A percentile compares a stretch with the other conserved stretches of the same genome.
These are phyloP conservation scores for Lucifuga dentata DNA, from an alignment of 2,113 vertebrate species.

Conservation along the genomic window DNA sequence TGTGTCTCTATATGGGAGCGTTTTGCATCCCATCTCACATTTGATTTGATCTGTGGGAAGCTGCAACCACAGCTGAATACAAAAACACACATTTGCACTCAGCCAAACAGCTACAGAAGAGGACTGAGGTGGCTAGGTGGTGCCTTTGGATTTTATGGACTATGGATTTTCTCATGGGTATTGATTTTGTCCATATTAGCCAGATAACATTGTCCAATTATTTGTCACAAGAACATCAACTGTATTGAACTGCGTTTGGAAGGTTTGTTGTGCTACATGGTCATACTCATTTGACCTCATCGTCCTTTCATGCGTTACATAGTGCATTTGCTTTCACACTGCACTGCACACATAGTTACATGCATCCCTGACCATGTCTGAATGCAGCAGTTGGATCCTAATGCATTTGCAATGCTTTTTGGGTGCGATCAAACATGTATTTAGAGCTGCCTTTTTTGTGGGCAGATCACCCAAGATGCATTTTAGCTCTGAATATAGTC, in stretches of 20 bases:
- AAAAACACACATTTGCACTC: constrained; percentile 33
- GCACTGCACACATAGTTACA: constrained; percentile 64
- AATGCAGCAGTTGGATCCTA: constrained; percentile 45
- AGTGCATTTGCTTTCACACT: constrained; percentile 56
- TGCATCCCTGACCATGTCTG: constrained; percentile 60
- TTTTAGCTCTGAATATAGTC: constrained; percentile 33
- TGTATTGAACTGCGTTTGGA: no score
- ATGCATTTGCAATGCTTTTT: constrained; percentile 46
- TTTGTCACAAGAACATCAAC: no score
- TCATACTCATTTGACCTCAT: constrained; percentile 24
- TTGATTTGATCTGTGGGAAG: constrained; percentile 32
- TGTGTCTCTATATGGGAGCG: constrained; percentile 23
- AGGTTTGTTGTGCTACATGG: no score
- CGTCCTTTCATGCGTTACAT: constrained; percentile 34
- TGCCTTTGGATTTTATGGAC: no score
- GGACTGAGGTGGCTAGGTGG: no score
- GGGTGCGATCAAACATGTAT: constrained; percentile 50
- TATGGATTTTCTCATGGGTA: no score
- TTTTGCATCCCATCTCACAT: constrained; percentile 30
- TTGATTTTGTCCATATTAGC: no score
- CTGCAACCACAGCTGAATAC: constrained; percentile 9
- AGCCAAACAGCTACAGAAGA: constrained; percentile 7
- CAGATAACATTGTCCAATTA: no score
- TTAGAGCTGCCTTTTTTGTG: constrained; percentile 13
- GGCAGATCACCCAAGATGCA: constrained; percentile 12